Base-by-base conservation (phyloP, 1,140 invertebrate genomes). In the Mercenaria mercenaria region DNA sequence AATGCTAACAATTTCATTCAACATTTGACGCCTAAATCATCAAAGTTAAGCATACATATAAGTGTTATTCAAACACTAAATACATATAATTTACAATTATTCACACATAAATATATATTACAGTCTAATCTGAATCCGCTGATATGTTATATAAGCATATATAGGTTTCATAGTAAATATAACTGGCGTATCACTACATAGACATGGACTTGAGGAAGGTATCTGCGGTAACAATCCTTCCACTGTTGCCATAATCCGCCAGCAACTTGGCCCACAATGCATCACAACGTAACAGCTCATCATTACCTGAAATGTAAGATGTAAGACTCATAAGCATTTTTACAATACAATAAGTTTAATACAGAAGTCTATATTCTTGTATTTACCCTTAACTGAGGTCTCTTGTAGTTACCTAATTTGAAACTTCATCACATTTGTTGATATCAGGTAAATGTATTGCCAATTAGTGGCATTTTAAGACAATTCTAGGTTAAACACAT, bases 231-330 rank as follows among this genome's bases (percentile, higher is more conserved):
- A 91, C 64, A 43, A 92, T 26, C 39, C 84, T 89, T 18, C 81
- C 59, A 37, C 64, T 77, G 23, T 88, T 56, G 29, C 74, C 50
- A 80, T 90, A 92, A 20, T 92, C 83, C 23, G 64, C 83, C 32
- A 92, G 79, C 20, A 92, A 83, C 50, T 76, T 67, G n/a, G 39
- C 59, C 91, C 91, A 92, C 50, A 84, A n/a, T 11, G 15, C 20
- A 56, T 91, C 82, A 86, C 91, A 90, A 13, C 84, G n/a, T 74
- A 92, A 59, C 69, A 92, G 81, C 23, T 91, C 59, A 74, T 91
- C 91, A 88, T 92, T 89, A 43, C 91, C 91, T 92, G 80, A n/a
- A 81, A 76, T 50, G 29, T 69, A 50, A 83, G 67, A 74, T 11
- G 90, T 56, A 11, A 41, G 13, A 52, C 18, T n/a, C 34, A n/a